Conservation (phyloP, 92 coral and sea anemone genomes). For the Siderastrea siderea region DNA sequence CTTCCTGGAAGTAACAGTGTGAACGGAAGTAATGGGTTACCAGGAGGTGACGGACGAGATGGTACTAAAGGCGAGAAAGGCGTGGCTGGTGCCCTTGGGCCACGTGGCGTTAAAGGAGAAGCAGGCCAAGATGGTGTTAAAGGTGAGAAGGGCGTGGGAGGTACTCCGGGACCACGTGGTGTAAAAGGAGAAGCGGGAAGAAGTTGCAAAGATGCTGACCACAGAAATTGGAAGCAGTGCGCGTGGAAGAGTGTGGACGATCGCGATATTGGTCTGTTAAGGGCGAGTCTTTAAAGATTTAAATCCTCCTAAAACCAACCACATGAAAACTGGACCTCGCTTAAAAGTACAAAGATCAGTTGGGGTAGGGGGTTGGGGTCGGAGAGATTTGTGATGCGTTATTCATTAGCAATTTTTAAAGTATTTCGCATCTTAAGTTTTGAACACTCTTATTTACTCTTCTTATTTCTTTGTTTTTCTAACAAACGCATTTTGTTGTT, state of each 20-base stretch:
- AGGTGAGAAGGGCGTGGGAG: not conserved
- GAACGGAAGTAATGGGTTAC: not conserved
- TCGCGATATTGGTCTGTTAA: not conserved
- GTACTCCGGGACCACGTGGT: not conserved
- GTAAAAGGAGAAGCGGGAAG: not conserved
- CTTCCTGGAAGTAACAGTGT: not conserved
- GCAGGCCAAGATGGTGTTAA: not conserved
- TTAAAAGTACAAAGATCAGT: no score
- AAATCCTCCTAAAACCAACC: no score
- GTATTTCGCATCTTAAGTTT: no score
- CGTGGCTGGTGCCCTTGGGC: not conserved
- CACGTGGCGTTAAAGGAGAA: not conserved
- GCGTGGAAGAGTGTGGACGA: not conserved
- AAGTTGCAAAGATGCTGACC: not conserved
- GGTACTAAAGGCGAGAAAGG: not conserved
- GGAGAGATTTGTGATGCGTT: no score
- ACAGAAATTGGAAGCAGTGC: not conserved
- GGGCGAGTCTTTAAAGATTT: not conserved
- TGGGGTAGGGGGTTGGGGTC: no score
- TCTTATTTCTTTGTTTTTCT: no score
- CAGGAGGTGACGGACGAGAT: not conserved
- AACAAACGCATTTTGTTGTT: no score
- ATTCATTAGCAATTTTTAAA: no score
- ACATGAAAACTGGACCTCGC: no score
- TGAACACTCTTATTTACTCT: no score